These are phyloP conservation scores for Drosophila melanosoma DNA, from an alignment of 2,888 invertebrate species.

Conservation along the genomic window DNA sequence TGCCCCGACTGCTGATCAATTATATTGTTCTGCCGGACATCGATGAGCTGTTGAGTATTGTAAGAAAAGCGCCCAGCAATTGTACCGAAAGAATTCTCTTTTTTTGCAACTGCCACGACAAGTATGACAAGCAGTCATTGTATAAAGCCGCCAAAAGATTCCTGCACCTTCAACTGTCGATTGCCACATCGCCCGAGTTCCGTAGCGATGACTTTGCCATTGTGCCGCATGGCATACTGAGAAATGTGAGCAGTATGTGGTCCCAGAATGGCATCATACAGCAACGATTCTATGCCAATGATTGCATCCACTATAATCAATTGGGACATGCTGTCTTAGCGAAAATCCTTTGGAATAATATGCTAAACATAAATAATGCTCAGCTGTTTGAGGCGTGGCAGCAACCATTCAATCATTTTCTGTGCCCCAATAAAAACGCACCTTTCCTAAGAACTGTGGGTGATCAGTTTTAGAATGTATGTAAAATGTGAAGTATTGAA, in stretches of 20 bases:
- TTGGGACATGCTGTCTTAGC: conserved; percentile 39
- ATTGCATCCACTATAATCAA: conserved; percentile 41
- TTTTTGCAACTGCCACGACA: conserved; percentile 15
- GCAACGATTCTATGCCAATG: conserved; percentile 19
- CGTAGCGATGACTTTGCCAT: conserved; percentile 48
- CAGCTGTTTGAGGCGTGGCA: conserved; percentile 17
- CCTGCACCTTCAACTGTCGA: neutral
- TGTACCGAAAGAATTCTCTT: conserved; percentile 3
- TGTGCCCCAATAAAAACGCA: conserved; percentile 19
- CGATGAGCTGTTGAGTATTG: conserved; percentile 21
- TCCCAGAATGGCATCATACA: conserved; percentile 15
- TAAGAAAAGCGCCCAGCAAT: neutral
- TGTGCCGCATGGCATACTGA: conserved; percentile 28
- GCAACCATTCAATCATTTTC: conserved; percentile 22
- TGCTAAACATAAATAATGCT: conserved; percentile 22
- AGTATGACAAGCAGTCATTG: neutral
- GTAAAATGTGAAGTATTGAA: neutral
- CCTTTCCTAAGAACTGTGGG: conserved; percentile 30
- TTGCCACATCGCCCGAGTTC: conserved; percentile 34
- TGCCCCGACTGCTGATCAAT: conserved; percentile 87
- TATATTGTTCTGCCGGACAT: conserved; percentile 86
- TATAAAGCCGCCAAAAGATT: conserved; percentile 14
- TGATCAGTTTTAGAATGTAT: conserved; percentile 15
- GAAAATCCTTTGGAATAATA: conserved; percentile 40
- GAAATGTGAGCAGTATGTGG: conserved; percentile 34